Conservation (phyloP, 1,140 invertebrate genomes). For the Zaprionus ornatus region DNA sequence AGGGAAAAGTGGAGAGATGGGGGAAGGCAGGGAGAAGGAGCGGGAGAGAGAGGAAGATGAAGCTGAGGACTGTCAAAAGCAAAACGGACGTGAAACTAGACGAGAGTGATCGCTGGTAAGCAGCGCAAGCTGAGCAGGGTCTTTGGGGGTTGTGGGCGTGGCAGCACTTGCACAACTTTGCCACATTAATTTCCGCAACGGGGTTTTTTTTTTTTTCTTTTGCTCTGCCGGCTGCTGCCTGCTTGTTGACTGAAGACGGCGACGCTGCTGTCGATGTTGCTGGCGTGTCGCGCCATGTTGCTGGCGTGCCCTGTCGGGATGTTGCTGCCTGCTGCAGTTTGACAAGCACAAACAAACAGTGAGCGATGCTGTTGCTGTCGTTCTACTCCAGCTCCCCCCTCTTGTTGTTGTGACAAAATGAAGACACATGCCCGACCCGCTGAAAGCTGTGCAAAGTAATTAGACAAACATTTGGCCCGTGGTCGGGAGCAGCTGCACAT, state of each 20-base stretch:
- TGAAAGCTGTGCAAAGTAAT: conserved; percentile 82
- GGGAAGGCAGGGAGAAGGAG: background rate
- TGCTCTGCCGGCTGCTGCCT: conserved; percentile 14
- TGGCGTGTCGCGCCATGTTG: conserved; percentile 48
- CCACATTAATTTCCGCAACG: conserved; percentile 73
- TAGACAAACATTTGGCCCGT: conserved; percentile 77
- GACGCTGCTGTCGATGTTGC: conserved; percentile 54
- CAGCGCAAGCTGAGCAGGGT: background rate
- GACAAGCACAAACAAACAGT: conserved; percentile 76
- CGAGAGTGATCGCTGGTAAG: background rate
- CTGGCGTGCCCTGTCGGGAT: conserved; percentile 34
- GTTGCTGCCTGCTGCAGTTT: conserved; percentile 37
- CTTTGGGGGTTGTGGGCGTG: conserved; percentile 9
- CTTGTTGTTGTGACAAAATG: conserved; percentile 58
- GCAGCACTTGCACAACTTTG: conserved; percentile 55
- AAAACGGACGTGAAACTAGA: conserved; percentile 35
- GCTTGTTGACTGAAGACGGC: conserved; percentile 58
- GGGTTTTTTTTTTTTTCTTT: conserved; percentile 14
- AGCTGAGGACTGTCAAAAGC: conserved; percentile 62
- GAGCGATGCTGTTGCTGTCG: conserved; percentile 27
- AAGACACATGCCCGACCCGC: conserved; percentile 75
- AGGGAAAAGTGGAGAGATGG: background rate
- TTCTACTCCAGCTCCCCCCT: conserved; percentile 17
- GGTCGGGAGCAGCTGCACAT: conserved; percentile 55
- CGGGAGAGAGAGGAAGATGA: background rate